Evolutionary conservation across 1,140 invertebrate genomes (phyloP), one percentile per base, ranked within the genome.

Genomic region (Oryctes rhinoceros): DNA sequence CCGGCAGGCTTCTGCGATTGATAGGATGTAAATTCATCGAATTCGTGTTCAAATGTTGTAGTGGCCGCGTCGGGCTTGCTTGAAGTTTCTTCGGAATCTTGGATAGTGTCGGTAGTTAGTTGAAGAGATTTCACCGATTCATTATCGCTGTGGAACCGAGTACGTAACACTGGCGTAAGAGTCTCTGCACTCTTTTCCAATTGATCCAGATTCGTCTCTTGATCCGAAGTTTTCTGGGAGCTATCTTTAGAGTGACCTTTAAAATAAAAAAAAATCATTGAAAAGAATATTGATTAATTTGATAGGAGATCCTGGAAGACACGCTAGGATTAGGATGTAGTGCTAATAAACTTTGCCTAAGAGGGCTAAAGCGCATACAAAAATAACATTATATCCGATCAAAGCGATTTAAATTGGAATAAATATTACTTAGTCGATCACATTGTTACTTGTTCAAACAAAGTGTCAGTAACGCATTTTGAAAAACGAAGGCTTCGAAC

Each of bases 11-110:
- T n/a, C 6, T 13, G 53, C 4, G 78, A 76, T 67, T 85, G 81
- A 77, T 79, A 83, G 13, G 80, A 82, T 2, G 80, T 79, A 71
- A 86, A 86, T 59, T 85, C 84, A 67, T 84, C 84, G 62, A 83
- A 83, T 81, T 85, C 83, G 59, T 85, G 81, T 59, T 20, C 37
- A 4, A 53, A 53, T 65, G 24, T 65, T 5, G 13, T 53, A 20
- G n/a, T 15, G 15, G 74, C 35, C 3, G 5, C 15, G 2, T 76
- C 48, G n/a, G 44, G 5, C 77, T 78, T 81, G 6, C 3, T 44
- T 9, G 48, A 7, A n/a, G 24, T 39, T 74, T 76, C 81, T 74
- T 37, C n/a, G 20, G 48, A 71, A 75, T 78, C 11, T 53, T 75
- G 35, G 47, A 78, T 48, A 47, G 30, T 47, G 78, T 84, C 83